Conservation (phyloP, 2,888 invertebrate genomes). For the Linyphia triangularis region DNA sequence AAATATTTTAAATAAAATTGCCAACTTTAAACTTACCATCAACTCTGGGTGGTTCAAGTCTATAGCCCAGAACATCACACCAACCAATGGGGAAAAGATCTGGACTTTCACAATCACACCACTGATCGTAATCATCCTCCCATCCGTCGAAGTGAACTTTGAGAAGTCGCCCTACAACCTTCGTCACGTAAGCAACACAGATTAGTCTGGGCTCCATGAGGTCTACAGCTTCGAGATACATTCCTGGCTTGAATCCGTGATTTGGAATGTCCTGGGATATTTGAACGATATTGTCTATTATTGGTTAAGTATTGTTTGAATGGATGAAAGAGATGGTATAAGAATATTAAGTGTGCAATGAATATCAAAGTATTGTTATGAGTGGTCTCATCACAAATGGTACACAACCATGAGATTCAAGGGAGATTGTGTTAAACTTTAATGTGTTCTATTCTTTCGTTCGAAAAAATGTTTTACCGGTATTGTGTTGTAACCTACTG, state of each 20-base stretch:
- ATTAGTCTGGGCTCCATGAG: constrained; percentile 97
- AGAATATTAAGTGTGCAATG: background rate
- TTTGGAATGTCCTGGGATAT: constrained; percentile 85
- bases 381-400: background rate
- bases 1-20: too few relatives aligned
- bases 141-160: constrained; percentile 98
- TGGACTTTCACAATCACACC: constrained; percentile 97
- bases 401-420: background rate
- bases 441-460: too few relatives aligned
- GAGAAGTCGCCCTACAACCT: constrained; percentile 94
- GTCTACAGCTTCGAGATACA: constrained; percentile 97
- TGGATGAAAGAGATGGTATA: background rate
- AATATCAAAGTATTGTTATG: background rate
- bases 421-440: too few relatives aligned
- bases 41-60: constrained; percentile 81
- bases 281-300: too few relatives aligned
- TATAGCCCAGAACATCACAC: constrained; percentile 96
- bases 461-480: too few relatives aligned
- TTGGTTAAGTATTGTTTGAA: background rate
- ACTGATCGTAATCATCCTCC: constrained; percentile 98
- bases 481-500: too few relatives aligned
- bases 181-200: constrained; percentile 95
- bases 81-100: constrained; percentile 98
- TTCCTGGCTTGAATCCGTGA: constrained; percentile 94
- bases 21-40: too few relatives aligned